These are phyloP conservation scores for Chaenocephalus aceratus DNA, from an alignment of 2,113 vertebrate species.

Conservation along the genomic window DNA sequence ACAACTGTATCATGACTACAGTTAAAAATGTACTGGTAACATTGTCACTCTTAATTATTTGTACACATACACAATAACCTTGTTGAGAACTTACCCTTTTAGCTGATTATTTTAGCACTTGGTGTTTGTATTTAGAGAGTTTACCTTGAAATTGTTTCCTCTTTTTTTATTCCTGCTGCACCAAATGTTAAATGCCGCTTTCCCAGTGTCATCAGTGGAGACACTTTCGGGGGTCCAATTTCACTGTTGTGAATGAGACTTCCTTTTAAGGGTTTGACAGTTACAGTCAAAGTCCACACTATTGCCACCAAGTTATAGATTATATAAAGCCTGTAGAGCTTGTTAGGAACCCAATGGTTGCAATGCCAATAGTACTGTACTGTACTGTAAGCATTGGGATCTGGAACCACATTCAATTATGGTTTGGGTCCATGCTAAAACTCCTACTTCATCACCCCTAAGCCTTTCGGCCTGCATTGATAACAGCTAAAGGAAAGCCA, in stretches of 20 bases:
- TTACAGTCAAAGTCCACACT: slow-evolving; percentile 20
- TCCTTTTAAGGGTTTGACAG: slow-evolving; percentile 29
- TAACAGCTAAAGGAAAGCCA: slow-evolving; percentile 49
- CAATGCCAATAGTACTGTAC: slow-evolving; percentile 40
- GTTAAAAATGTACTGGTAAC: slow-evolving; percentile 68
- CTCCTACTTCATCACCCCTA: slow-evolving; percentile 38
- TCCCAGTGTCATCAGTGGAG: slow-evolving; percentile 43
- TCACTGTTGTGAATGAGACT: slow-evolving; percentile 40
- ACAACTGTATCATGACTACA: slow-evolving; percentile 59
- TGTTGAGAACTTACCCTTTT: slow-evolving; percentile 69
- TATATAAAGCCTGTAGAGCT: slow-evolving; percentile 44
- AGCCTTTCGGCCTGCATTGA: slow-evolving; percentile 46
- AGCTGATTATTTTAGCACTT: slow-evolving; percentile 81
- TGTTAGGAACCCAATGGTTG: slow-evolving; percentile 41
- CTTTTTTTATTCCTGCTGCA: slow-evolving; percentile 34
- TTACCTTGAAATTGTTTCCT: slow-evolving; percentile 56
- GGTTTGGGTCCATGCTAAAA: slow-evolving; percentile 4
- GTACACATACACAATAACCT: slow-evolving; percentile 70
- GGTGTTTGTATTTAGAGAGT: slow-evolving; percentile 76
- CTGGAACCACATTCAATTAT: slow-evolving; percentile 33
- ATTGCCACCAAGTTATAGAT: slow-evolving; percentile 17
- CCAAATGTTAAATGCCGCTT: slow-evolving; percentile 61
- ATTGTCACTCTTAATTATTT: slow-evolving; percentile 66
- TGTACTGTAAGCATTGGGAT: slow-evolving; percentile 27
- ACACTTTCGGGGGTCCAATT: slow-evolving; percentile 33